Conservation (phyloP, 2,113 vertebrate genomes). For the Sphaerodactylus townsendi region DNA sequence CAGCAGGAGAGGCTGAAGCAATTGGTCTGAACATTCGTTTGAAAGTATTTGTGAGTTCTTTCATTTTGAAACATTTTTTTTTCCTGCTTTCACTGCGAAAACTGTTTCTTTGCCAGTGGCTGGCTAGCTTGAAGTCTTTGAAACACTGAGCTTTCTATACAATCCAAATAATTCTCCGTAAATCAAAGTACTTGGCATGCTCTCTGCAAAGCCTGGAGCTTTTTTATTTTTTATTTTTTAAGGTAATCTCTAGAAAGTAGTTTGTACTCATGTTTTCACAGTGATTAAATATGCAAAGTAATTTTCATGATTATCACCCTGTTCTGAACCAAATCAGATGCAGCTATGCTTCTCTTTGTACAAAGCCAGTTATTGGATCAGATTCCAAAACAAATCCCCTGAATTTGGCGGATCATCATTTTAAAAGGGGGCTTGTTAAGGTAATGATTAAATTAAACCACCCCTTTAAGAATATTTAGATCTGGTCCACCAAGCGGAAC, state of each 20-base stretch:
- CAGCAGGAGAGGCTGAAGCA: background rate
- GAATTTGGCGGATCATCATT: slow-evolving; percentile 92
- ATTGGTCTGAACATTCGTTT: background rate
- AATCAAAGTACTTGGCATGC: slow-evolving; percentile 79
- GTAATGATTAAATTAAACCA: slow-evolving; percentile 98
- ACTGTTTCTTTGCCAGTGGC: slow-evolving; percentile 58
- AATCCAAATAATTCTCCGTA: slow-evolving; percentile 77
- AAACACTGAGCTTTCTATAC: slow-evolving; percentile 71
- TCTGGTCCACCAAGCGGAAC: slow-evolving; percentile 91
- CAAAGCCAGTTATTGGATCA: slow-evolving; percentile 88
- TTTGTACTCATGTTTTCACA: slow-evolving; percentile 80
- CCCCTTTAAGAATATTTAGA: slow-evolving; percentile 98
- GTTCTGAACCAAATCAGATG: slow-evolving; percentile 84
- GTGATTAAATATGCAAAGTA: slow-evolving; percentile 89
- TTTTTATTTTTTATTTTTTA: slow-evolving; percentile 57
- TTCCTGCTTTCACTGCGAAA: slow-evolving; percentile 52
- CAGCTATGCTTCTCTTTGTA: slow-evolving; percentile 80
- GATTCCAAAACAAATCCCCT: slow-evolving; percentile 94
- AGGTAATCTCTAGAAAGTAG: slow-evolving; percentile 85
- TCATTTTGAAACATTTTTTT: background rate
- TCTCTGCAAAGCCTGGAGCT: slow-evolving; percentile 74
- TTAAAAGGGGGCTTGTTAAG: slow-evolving; percentile 95
- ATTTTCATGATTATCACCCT: slow-evolving; percentile 84
- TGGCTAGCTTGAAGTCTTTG: slow-evolving; percentile 71
- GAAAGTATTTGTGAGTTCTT: slow-evolving; percentile 28